Conservation (phyloP, 2,797 vertebrate genomes). For the Intellagama lesueurii region DNA sequence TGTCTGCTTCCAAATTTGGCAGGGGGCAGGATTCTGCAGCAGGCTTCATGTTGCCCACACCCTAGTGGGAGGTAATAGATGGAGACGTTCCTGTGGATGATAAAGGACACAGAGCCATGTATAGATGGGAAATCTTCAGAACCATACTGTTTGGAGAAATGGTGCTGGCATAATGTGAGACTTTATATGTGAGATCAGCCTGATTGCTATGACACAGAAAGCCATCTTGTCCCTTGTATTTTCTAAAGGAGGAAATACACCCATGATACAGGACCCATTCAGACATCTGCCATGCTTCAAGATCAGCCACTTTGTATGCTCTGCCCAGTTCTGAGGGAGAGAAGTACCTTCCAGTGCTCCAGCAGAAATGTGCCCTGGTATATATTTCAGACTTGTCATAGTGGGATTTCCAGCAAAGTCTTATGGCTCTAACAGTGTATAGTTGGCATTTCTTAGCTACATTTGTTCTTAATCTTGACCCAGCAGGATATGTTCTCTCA, state of each 20-base stretch:
- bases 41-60: too few relatives aligned
- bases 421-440: slow-evolving; percentile 82
- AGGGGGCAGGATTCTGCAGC: too few relatives aligned
- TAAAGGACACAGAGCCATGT: slow-evolving; percentile 76
- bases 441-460: slow-evolving; percentile 80
- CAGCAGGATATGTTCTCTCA: not conserved
- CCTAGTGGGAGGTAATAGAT: slow-evolving; percentile 53
- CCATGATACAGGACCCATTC: slow-evolving; percentile 88
- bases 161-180: slow-evolving; percentile 81
- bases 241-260: slow-evolving; percentile 83
- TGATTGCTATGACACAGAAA: slow-evolving; percentile 80
- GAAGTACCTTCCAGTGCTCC: slow-evolving; percentile 64
- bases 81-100: slow-evolving; percentile 83
- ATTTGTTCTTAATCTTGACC: slow-evolving; percentile 78
- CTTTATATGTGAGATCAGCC: slow-evolving; percentile 75
- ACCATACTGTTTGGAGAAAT: slow-evolving; percentile 82
- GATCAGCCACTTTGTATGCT: slow-evolving; percentile 82
- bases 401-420: slow-evolving; percentile 83
- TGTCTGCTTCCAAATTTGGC: too few relatives aligned
- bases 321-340: slow-evolving; percentile 82
- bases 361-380: not conserved
- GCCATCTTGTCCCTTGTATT: slow-evolving; percentile 82
- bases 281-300: slow-evolving; percentile 85
- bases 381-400: slow-evolving; percentile 86
- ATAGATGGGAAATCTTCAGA: slow-evolving; percentile 81